Conservation (phyloP, 92 coral and sea anemone species). For the Umimayanthus chanpuru region DNA sequence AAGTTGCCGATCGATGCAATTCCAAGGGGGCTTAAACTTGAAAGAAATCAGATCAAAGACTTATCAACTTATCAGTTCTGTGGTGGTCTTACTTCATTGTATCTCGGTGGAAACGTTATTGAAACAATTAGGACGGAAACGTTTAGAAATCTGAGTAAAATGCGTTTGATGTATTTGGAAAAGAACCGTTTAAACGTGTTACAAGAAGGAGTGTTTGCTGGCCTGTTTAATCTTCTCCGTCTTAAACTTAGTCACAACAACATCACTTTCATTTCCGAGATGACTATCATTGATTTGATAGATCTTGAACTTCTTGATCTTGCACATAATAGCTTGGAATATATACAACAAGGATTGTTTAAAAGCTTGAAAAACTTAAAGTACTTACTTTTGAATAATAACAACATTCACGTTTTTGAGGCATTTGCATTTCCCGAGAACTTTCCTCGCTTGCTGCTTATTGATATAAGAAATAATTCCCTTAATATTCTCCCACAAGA, state of each 20-base stretch:
- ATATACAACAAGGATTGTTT: conserved; percentile 47
- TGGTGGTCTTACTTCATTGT: not conserved
- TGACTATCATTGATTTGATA: conserved; percentile 46
- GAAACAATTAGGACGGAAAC: not conserved
- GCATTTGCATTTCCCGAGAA: conserved; percentile 54
- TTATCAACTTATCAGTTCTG: not conserved
- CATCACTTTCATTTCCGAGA: conserved; percentile 47
- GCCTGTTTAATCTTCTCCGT: not conserved
- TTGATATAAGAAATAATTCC: conserved; percentile 48
- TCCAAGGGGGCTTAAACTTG: conserved; percentile 13
- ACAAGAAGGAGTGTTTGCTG: conserved; percentile 11
- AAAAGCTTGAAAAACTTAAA: conserved; percentile 42
- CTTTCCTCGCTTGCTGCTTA: conserved; percentile 44
- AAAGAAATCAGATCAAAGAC: conserved; percentile 3
- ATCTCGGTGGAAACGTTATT: not conserved
- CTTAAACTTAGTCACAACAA: conserved; percentile 54
- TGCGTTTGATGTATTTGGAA: not conserved
- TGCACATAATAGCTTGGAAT: conserved; percentile 48
- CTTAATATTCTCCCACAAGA: conserved; percentile 45
- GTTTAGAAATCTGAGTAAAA: not conserved
- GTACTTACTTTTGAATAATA: conserved; percentile 55
- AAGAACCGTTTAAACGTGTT: conserved; percentile 9
- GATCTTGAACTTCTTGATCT: conserved; percentile 57
- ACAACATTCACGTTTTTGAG: conserved; percentile 39
- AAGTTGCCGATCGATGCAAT: conserved; percentile 4